Evolutionary conservation across 2,888 invertebrate genomes (phyloP).

Genomic region (Netelia fuscicornis): DNA sequence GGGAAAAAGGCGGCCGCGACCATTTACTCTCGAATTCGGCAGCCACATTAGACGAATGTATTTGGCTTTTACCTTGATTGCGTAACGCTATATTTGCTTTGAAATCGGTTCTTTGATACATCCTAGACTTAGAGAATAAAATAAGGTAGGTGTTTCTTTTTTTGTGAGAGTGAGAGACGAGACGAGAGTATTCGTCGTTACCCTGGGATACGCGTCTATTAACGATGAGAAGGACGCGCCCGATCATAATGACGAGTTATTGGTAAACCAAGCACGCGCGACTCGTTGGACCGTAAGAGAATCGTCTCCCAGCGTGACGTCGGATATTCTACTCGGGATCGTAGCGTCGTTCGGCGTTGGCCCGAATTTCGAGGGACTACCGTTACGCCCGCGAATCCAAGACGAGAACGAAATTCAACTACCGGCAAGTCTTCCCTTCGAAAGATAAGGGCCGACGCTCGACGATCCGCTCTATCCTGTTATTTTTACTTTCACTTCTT

Average conservation of each 20-base stretch:
- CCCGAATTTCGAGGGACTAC: slow-evolving; percentile 41
- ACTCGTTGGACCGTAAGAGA: too few species aligned
- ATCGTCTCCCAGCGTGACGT: too few species aligned
- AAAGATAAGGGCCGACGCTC: slow-evolving; percentile 75
- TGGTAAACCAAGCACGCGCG: too few species aligned
- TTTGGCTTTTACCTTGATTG: slow-evolving; percentile 84
- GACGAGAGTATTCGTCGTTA: slow-evolving; percentile 54
- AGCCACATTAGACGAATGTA: slow-evolving; percentile 79
- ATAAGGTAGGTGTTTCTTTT: slow-evolving; percentile 79
- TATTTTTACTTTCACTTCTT: slow-evolving; percentile 76
- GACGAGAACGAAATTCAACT: slow-evolving; percentile 64
- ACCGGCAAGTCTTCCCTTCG: slow-evolving; percentile 59
- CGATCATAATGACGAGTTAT: too few species aligned
- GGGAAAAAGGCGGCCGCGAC: neutral
- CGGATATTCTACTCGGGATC: too few species aligned
- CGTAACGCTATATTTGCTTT: slow-evolving; percentile 85
- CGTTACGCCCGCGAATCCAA: neutral
- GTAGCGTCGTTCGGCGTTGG: slow-evolving; percentile 27
- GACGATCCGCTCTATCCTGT: slow-evolving; percentile 78
- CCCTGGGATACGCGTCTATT: neutral
- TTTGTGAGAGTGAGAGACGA: neutral
- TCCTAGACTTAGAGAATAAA: slow-evolving; percentile 83
- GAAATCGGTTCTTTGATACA: slow-evolving; percentile 83
- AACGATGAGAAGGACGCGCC: too few species aligned
- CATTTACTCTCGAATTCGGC: slow-evolving; percentile 64